Conservation (phyloP, 2,797 vertebrate species). For the Anguilla obscura region DNA sequence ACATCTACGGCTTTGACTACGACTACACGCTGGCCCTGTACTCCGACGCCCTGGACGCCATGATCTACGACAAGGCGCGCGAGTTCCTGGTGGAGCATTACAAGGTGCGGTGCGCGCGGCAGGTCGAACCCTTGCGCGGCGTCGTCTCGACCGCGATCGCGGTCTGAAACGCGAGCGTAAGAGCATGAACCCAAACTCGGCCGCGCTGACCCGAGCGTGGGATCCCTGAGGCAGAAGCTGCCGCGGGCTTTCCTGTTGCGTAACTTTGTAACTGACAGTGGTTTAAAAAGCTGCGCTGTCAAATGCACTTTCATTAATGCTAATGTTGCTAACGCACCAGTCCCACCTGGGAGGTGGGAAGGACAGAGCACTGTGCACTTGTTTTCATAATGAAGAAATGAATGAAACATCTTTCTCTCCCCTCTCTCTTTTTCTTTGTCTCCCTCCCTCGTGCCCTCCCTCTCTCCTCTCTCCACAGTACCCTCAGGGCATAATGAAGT, state of each 20-base stretch:
- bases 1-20: slow-evolving; percentile 86
- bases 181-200: background rate
- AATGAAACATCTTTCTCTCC: background rate
- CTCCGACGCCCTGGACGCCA: slow-evolving; percentile 72
- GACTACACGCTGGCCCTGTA: slow-evolving; percentile 84
- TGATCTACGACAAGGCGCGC: slow-evolving; percentile 78
- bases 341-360: background rate
- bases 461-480: slow-evolving; percentile 64
- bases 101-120: slow-evolving; percentile 74
- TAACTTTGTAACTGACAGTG: background rate
- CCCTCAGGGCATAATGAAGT: slow-evolving; percentile 73
- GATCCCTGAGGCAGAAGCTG: background rate
- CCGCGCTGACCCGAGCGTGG: background rate
- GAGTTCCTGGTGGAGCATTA: slow-evolving; percentile 78
- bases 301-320: background rate
- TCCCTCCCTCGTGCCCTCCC: background rate
- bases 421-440: background rate
- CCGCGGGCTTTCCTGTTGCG: background rate
- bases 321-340: background rate
- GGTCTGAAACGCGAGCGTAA: background rate
- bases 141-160: background rate
- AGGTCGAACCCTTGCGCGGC: too few relatives aligned
- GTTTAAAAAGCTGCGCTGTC: background rate
- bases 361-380: background rate
- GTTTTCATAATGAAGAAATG: background rate